Evolutionary conservation across 2,888 invertebrate genomes (phyloP).

Genomic region (Cylloceria caligata): DNA sequence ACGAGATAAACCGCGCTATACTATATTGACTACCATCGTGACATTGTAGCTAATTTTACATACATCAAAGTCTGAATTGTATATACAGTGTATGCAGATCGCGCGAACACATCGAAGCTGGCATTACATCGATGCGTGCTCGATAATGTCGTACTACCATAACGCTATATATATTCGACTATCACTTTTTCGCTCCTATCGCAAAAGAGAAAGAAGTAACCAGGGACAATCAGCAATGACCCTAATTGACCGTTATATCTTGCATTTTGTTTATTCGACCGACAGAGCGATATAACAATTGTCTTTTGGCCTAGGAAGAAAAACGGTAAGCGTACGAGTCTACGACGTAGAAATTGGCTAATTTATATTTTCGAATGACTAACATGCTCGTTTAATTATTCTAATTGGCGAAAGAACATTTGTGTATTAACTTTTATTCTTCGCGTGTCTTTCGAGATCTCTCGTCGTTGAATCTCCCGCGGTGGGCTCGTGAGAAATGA

Average conservation of each 20-base stretch:
- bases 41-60: slow-evolving; percentile 4
- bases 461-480: background rate
- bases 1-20: slow-evolving; percentile 31
- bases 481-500: slow-evolving; percentile 19
- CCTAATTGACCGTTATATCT: slow-evolving; percentile 59
- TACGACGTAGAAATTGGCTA: slow-evolving; percentile 32
- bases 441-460: background rate
- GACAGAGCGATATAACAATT: slow-evolving; percentile 68
- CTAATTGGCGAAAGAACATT: slow-evolving; percentile 60
- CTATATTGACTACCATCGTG: background rate
- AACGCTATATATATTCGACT: background rate
- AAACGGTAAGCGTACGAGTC: slow-evolving; percentile 3
- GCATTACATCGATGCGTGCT: slow-evolving; percentile 1
- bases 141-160: no score
- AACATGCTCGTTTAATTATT: slow-evolving; percentile 61
- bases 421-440: slow-evolving; percentile 34
- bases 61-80: slow-evolving; percentile 13
- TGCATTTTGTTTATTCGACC: slow-evolving; percentile 61
- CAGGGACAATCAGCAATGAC: slow-evolving; percentile 49
- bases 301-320: slow-evolving; percentile 40
- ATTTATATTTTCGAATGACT: slow-evolving; percentile 49
- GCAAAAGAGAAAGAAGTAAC: background rate
- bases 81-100: background rate
- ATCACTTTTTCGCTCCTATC: slow-evolving; percentile 9
- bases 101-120: background rate